Conservation (phyloP, 2,888 invertebrate genomes). For the Drosophila niveifrons region DNA sequence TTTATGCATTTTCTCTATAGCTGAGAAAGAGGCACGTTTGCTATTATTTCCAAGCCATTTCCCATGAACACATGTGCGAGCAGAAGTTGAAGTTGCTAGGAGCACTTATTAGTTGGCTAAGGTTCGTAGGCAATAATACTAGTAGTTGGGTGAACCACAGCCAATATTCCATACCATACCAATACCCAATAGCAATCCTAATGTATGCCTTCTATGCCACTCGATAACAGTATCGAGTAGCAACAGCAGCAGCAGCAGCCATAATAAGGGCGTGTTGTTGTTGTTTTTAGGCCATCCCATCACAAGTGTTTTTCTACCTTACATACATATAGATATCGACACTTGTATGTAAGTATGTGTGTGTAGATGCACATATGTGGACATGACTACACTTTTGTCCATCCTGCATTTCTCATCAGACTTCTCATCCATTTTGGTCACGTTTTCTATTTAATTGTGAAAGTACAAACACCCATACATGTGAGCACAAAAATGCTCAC, state of each 20-base stretch:
- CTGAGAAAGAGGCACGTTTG: conserved; percentile 69
- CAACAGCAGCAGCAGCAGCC: conserved; percentile 34
- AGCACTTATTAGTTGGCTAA: conserved; percentile 56
- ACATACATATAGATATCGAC: neutral
- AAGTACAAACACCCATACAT: conserved; percentile 19
- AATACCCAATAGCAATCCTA: conserved; percentile 33
- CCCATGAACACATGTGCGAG: conserved; percentile 71
- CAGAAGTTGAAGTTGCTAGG: conserved; percentile 30
- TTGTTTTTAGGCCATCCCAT: conserved; percentile 54
- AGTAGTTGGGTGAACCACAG: conserved; percentile 16
- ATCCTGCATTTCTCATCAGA: conserved; percentile 45
- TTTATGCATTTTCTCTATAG: conserved; percentile 72
- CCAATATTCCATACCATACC: conserved; percentile 10
- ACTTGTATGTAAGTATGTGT: neutral
- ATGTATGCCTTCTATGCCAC: conserved; percentile 55
- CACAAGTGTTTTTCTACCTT: conserved; percentile 52
- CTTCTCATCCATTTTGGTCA: conserved; percentile 66
- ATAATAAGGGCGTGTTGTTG: conserved; percentile 56
- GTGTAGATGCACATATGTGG: conserved; percentile 6
- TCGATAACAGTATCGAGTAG: conserved; percentile 62
- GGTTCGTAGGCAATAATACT: conserved; percentile 37
- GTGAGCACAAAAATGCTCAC: conserved; percentile 1
- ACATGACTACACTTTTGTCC: conserved; percentile 37
- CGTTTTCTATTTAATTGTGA: conserved; percentile 66
- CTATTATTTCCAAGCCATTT: conserved; percentile 78